Evolutionary conservation across 2,888 invertebrate species (phyloP).

Genomic region (Dryocosmus kuriphilus): DNA sequence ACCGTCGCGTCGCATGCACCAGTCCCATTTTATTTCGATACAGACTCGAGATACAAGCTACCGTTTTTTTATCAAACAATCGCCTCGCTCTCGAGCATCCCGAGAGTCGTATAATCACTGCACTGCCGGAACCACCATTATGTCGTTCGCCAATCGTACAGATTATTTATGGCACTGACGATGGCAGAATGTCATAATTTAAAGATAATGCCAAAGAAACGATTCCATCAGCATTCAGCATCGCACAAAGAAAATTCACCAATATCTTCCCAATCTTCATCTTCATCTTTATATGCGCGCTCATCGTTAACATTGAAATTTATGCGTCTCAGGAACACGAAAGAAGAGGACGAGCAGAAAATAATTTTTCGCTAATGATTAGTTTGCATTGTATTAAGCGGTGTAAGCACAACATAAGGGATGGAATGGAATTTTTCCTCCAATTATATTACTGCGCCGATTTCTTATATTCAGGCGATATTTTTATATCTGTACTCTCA

Average conservation of each 20-base stretch:
- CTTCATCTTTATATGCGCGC: too few relatives aligned
- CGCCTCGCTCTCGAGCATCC: slow-evolving; percentile 61
- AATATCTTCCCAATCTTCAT: slow-evolving; percentile 29
- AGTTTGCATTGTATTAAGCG: slow-evolving; percentile 22
- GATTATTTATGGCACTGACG: slow-evolving; percentile 35
- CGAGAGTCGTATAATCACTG: slow-evolving; percentile 53
- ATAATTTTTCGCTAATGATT: slow-evolving; percentile 33
- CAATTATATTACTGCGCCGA: neutral
- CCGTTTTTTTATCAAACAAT: slow-evolving; percentile 72
- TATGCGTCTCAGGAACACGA: slow-evolving; percentile 27
- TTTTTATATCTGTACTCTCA: too few relatives aligned
- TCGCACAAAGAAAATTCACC: slow-evolving; percentile 33
- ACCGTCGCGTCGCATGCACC: slow-evolving; percentile 64
- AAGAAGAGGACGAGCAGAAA: slow-evolving; percentile 23
- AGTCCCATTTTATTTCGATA: slow-evolving; percentile 66
- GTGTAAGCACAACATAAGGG: neutral
- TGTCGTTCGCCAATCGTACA: slow-evolving; percentile 35
- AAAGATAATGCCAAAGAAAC: slow-evolving; percentile 36
- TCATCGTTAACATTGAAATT: slow-evolving; percentile 9
- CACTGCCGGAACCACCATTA: slow-evolving; percentile 39
- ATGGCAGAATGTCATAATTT: slow-evolving; percentile 37
- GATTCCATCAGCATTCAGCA: slow-evolving; percentile 20
- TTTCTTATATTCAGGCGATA: too few relatives aligned
- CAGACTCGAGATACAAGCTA: slow-evolving; percentile 61
- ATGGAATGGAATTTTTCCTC: slow-evolving; percentile 2